These are phyloP conservation scores for Spheniscus humboldti DNA, from an alignment of 2,797 vertebrate species.

Conservation along the genomic window DNA sequence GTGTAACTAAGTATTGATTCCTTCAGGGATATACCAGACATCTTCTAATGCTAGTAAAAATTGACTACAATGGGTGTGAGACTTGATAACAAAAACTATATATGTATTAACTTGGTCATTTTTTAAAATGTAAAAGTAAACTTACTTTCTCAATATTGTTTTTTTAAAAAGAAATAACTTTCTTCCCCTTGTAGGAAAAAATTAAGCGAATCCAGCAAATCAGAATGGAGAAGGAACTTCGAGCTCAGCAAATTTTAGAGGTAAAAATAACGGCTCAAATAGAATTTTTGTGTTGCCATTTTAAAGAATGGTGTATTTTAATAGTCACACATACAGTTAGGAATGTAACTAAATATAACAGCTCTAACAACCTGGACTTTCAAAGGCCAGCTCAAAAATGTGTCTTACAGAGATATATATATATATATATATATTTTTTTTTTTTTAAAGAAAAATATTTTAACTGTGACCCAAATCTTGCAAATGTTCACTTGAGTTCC, in stretches of 20 bases:
- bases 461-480: background rate
- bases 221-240: constrained; percentile 94
- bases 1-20: background rate
- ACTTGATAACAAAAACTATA: background rate
- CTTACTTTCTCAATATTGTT: background rate
- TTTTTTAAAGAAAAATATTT: background rate
- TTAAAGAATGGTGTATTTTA: background rate
- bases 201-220: constrained; percentile 96
- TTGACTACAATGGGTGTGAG: background rate
- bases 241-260: constrained; percentile 96
- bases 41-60: background rate
- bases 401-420: background rate
- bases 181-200: constrained; percentile 84
- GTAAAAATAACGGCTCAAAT: constrained; percentile 70
- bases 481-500: background rate
- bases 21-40: background rate
- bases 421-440: background rate
- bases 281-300: background rate
- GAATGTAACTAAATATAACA: background rate
- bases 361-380: background rate
- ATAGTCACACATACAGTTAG: background rate
- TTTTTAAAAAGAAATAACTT: background rate
- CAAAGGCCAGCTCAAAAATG: background rate
- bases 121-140: background rate
- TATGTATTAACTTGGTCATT: background rate